Evolutionary conservation across 2,888 invertebrate species (phyloP).

Genomic region (Hofmannophila pseudospretella): DNA sequence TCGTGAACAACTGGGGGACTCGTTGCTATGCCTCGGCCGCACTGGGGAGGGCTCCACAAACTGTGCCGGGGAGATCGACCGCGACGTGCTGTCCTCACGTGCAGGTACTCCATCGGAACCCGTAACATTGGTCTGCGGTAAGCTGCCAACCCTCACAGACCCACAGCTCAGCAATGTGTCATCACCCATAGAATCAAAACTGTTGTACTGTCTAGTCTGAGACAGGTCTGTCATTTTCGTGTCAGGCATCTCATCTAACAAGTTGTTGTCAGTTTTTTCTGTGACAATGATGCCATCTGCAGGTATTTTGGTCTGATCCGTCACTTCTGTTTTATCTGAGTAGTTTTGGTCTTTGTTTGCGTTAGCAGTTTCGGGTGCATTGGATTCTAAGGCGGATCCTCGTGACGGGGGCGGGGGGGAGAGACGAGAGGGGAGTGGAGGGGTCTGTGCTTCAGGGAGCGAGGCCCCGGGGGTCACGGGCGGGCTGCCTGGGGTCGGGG

Average conservation of each 20-base stretch:
- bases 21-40: constrained; percentile 47
- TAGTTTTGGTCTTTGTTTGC: constrained; percentile 60
- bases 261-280: constrained; percentile 66
- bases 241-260: constrained; percentile 71
- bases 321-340: constrained; percentile 53
- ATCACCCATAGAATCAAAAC: constrained; percentile 72
- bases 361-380: constrained; percentile 46
- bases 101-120: constrained; percentile 54
- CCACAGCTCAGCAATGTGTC: constrained; percentile 66
- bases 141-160: constrained; percentile 57
- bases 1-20: constrained; percentile 68
- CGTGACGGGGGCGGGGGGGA: constrained; percentile 41
- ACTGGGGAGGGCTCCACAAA: constrained; percentile 69
- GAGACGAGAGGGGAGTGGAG: constrained; percentile 32
- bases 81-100: constrained; percentile 63
- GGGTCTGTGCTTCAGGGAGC: constrained; percentile 37
- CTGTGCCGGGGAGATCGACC: constrained; percentile 67
- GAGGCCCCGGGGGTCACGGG: constrained; percentile 67
- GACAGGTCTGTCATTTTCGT: constrained; percentile 74
- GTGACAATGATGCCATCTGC: constrained; percentile 69
- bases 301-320: constrained; percentile 59
- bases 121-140: constrained; percentile 56
- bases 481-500: constrained; percentile 60
- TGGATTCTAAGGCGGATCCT: constrained; percentile 46
- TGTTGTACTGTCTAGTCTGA: constrained; percentile 68